Evolutionary conservation across 2,888 invertebrate species (phyloP).

Genomic region (Aporophyla nigra): DNA sequence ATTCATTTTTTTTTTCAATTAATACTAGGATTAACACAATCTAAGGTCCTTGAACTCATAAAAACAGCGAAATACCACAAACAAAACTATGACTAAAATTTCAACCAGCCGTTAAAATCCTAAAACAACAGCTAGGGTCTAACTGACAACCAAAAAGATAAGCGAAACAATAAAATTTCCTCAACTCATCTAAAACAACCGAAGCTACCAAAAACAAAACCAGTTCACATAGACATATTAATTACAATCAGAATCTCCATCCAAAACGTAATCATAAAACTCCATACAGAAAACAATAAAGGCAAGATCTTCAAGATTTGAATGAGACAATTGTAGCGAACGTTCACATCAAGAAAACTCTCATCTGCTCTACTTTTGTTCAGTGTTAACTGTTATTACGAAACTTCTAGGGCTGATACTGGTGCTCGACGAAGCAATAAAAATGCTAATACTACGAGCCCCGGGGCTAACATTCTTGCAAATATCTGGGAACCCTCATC

Average conservation of each 20-base stretch:
- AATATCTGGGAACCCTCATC: conserved; percentile 52
- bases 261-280: conserved; percentile 55
- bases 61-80: not conserved
- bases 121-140: conserved; percentile 39
- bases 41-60: not conserved
- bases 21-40: not conserved
- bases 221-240: conserved; percentile 37
- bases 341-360: conserved; percentile 74
- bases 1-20: too few species aligned
- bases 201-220: conserved; percentile 14
- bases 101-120: conserved; percentile 29
- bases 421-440: conserved; percentile 58
- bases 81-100: conserved; percentile 1
- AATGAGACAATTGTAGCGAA: conserved; percentile 72
- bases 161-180: conserved; percentile 40
- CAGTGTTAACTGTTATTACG: conserved; percentile 79
- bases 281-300: conserved; percentile 66
- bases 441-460: conserved; percentile 66
- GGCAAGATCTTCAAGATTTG: conserved; percentile 71
- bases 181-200: conserved; percentile 43
- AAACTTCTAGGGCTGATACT: conserved; percentile 75
- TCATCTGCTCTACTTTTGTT: conserved; percentile 74
- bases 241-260: conserved; percentile 39
- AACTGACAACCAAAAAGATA: conserved; percentile 47
- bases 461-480: conserved; percentile 60